These are phyloP conservation scores for Ptychadena robeensis DNA, from an alignment of 2,797 vertebrate genomes.

Conservation along the genomic window DNA sequence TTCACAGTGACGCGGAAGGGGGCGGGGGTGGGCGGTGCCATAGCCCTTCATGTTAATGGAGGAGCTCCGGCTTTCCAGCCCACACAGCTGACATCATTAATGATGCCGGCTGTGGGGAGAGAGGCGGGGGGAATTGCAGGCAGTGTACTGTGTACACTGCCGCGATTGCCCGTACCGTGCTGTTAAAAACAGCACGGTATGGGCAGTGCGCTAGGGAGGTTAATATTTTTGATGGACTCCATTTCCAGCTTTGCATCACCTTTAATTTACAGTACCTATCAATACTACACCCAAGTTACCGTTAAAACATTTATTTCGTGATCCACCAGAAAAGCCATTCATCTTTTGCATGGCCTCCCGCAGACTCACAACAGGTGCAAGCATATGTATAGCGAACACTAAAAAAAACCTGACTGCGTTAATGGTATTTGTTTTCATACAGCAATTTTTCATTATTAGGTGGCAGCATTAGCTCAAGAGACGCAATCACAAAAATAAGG, in stretches of 20 bases:
- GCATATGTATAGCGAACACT: neutral
- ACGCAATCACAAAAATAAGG: neutral
- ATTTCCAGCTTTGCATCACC: neutral
- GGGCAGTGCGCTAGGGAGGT: no score
- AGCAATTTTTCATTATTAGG: slow-evolving; percentile 19
- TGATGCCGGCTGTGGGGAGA: no score
- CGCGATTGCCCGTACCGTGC: no score
- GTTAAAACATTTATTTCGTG: neutral
- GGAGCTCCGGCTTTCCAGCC: no score
- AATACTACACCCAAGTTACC: neutral
- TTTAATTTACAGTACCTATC: neutral
- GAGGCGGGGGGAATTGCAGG: no score
- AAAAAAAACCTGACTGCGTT: neutral
- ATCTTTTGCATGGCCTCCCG: neutral
- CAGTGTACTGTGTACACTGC: no score
- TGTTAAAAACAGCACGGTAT: no score
- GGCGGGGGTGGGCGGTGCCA: no score
- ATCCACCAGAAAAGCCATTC: neutral
- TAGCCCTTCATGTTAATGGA: no score
- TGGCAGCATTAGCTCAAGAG: neutral
- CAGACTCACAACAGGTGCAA: neutral
- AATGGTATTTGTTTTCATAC: slow-evolving; percentile 7
- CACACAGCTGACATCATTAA: no score
- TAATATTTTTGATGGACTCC: no score
- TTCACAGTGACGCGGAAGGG: no score